Conservation (phyloP, 2,113 vertebrate species). For the Euleptes europaea region DNA sequence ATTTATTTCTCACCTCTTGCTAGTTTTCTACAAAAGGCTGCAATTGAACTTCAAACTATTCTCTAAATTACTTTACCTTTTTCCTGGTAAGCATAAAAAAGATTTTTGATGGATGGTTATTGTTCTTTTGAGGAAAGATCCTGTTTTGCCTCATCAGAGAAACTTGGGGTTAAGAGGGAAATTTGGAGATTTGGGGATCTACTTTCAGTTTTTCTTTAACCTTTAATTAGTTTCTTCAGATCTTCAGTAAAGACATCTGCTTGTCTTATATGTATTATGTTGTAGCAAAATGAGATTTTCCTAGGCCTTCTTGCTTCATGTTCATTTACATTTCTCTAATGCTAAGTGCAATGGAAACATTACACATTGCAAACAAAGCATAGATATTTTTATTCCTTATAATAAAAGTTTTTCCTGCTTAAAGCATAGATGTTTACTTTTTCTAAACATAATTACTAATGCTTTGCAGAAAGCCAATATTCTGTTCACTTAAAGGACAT, state of each 20-base stretch:
- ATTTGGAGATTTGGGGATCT: neutral
- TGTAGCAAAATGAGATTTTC: neutral
- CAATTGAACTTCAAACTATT: slow-evolving; percentile 55
- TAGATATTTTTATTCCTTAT: neutral
- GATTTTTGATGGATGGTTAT: slow-evolving; percentile 44
- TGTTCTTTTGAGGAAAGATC: slow-evolving; percentile 36
- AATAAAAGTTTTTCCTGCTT: neutral
- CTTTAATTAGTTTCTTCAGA: rapidly evolving
- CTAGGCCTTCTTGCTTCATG: neutral
- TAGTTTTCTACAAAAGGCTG: slow-evolving; percentile 49
- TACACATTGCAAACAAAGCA: neutral
- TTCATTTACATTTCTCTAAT: neutral
- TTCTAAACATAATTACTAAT: neutral
- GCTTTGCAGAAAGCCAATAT: neutral
- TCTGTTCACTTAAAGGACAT: neutral
- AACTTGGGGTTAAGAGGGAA: neutral
- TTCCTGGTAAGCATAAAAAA: slow-evolving; percentile 32
- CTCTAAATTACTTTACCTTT: slow-evolving; percentile 48
- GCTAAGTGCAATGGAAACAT: neutral
- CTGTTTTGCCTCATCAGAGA: neutral
- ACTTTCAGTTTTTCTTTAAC: neutral
- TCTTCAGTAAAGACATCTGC: neutral
- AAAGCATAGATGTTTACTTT: neutral
- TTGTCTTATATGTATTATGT: neutral
- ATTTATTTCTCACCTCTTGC: slow-evolving; percentile 52